Evolutionary conservation across 2,888 invertebrate genomes (phyloP), one percentile per base, ranked within the genome.

Genomic region (Synergus laeviventris): DNA sequence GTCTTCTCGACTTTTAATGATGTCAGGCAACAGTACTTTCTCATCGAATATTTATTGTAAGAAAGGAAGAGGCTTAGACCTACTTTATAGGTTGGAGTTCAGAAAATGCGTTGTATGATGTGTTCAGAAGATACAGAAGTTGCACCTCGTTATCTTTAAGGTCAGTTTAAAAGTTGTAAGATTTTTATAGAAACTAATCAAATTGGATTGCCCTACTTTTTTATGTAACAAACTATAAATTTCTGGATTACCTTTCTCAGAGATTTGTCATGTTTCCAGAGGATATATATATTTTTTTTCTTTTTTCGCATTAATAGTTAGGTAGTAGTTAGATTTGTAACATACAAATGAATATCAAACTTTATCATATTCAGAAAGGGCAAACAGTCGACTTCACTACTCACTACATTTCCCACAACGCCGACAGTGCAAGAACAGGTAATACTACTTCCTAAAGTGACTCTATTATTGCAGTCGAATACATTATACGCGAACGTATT

Each of bases 291-390:
- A 54, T 31, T 2, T 54, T 18, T 54, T 54, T 18, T 9, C 54
- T 18, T 54, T 18, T 18, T 0, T 18, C 9, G 2, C 3, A n/a
- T 18, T 54, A 9, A 9, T 54, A 1, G 3, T 8, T 18, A 54
- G 2, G 18, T 54, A 9, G 9, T 54, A 2, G 9, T 18, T 18
- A 54, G 9, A 54, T 9, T 54, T 54, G n/a, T 49, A 18, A 18
- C 18, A 3, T 1, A 54, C 8, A 66, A 54, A 74, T 76, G 81
- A 81, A 81, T 82, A 81, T 78, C 83, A 73, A 31, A 78, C 79
- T 85, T 88, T 86, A 89, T 89, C 87, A 88, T 87, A 89, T 89
- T 89, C 87, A 86, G 84, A 81, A 81, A 83, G 84, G 81, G 86
- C 86, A 89, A 89, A 89, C 87, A 87, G 83, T 85, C 85, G 83